Percentiles rank a stretch among this genome's conserved stretches.
phyloP scores from a whole-genome alignment of 2,888 invertebrate species.

The Papilio elwesi region DNA sequence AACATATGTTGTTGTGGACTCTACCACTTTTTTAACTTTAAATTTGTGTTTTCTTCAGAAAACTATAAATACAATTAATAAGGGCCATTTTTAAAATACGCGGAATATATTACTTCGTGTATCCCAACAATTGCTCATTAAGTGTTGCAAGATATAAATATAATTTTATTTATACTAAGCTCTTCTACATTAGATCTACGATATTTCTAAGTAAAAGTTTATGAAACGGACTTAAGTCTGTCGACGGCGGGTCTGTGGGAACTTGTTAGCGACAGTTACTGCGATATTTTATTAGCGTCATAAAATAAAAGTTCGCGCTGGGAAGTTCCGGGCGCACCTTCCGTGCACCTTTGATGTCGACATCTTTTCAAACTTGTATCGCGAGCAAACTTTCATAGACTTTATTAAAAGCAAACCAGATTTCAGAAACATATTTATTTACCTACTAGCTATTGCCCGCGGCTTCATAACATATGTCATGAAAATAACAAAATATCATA shows the following conservation, averaged over 20 bases:
- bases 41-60: too few relatives aligned
- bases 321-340: constrained; percentile 26
- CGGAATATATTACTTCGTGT: too few relatives aligned
- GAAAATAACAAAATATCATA: too few relatives aligned
- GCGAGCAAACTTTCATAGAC: constrained; percentile 10
- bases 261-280: constrained; percentile 27
- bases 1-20: too few relatives aligned
- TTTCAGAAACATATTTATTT: constrained; percentile 6
- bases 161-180: neutral
- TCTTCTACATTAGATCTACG: neutral
- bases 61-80: too few relatives aligned
- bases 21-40: too few relatives aligned
- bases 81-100: too few relatives aligned
- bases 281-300: constrained; percentile 29
- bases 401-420: neutral
- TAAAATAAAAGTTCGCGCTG: constrained; percentile 20
- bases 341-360: constrained; percentile 10
- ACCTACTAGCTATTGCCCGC: too few relatives aligned
- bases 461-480: too few relatives aligned
- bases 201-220: constrained; percentile 9
- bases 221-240: neutral
- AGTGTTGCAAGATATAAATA: neutral
- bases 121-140: too few relatives aligned
- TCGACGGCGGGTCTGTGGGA: neutral
- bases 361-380: constrained; percentile 21